phyloP scores from a whole-genome alignment of 2,797 vertebrate species.

The Pangasius mekongensis region DNA sequence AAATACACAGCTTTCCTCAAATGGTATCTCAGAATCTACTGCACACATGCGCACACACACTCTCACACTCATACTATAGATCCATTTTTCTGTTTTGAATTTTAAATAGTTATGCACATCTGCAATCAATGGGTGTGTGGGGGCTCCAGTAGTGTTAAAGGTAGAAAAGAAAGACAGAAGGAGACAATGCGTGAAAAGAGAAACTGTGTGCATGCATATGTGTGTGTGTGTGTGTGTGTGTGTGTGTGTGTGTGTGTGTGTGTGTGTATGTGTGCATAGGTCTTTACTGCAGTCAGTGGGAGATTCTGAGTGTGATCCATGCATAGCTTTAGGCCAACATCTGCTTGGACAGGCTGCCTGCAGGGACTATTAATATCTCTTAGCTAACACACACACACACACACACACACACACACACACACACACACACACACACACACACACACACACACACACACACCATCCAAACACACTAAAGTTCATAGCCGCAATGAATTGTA shows the following conservation, averaged over 20 bases:
- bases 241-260: constrained; percentile 30
- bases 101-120: not conserved
- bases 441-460: not conserved
- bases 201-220: not conserved
- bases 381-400: constrained; percentile 49
- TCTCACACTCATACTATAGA: not conserved
- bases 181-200: constrained; percentile 23
- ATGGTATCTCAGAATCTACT: constrained; percentile 66
- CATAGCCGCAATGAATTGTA: constrained; percentile 12
- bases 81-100: constrained; percentile 1
- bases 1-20: constrained; percentile 72
- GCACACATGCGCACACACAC: constrained; percentile 27
- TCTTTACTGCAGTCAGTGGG: constrained; percentile 82
- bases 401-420: constrained; percentile 8
- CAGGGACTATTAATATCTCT: constrained; percentile 56
- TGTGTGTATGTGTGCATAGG: constrained; percentile 14
- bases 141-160: not conserved
- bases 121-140: not conserved
- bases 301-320: constrained; percentile 80
- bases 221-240: not conserved
- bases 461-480: constrained; percentile 5
- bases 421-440: not conserved
- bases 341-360: constrained; percentile 64
- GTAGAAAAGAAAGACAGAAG: constrained; percentile 39
- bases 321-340: constrained; percentile 70